Percentiles rank a stretch among this genome's conserved stretches.
These are phyloP conservation scores for Dendrolimus houi DNA, from an alignment of 2,888 invertebrate species.

Conservation along the genomic window DNA sequence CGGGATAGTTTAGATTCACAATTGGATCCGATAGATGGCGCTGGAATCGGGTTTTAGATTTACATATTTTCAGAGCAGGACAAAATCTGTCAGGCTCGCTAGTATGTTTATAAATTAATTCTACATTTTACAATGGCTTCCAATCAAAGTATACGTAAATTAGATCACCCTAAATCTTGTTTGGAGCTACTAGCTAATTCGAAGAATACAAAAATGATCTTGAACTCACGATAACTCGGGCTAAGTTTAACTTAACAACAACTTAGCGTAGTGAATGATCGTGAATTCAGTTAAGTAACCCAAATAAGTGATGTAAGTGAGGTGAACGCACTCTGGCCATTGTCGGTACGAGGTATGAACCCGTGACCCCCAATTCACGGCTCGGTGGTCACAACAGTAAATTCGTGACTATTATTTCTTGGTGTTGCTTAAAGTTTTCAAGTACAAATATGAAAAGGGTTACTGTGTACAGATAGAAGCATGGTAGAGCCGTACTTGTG, in stretches of 20 bases:
- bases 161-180: no score
- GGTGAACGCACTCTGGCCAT: slow-evolving; percentile 30
- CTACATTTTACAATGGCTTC: no score
- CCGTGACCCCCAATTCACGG: slow-evolving; percentile 42
- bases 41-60: no score
- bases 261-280: not conserved
- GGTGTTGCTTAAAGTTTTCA: not conserved
- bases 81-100: no score
- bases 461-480: not conserved
- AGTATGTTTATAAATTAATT: no score
- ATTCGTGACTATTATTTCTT: not conserved
- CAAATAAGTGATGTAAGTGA: slow-evolving; percentile 38
- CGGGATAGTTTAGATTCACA: no score
- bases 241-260: not conserved
- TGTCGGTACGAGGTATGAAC: slow-evolving; percentile 30
- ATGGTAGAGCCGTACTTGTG: no score
- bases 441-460: not conserved
- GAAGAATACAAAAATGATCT: not conserved
- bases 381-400: slow-evolving; percentile 23
- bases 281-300: slow-evolving; percentile 21
- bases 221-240: not conserved
- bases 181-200: no score
- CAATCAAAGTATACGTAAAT: no score
- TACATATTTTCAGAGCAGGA: no score
- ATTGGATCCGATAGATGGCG: no score